Evolutionary conservation across 2,888 invertebrate genomes (phyloP), one percentile per base, ranked within the genome.

Genomic region (Hirtodrosophila duncani): DNA sequence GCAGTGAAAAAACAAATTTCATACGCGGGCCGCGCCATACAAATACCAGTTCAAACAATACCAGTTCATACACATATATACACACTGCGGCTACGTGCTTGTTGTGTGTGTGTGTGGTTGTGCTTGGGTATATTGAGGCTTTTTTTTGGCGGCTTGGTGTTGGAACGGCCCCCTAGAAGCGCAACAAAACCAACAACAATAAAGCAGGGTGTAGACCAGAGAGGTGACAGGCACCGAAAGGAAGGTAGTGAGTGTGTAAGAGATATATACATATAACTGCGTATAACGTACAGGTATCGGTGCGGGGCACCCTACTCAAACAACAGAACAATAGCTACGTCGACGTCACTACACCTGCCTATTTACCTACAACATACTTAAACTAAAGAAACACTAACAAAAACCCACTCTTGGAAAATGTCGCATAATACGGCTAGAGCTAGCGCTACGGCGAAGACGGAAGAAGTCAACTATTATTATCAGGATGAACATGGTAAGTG

Each of bases 401-500:
- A 31, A 27, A 20, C 34, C 44, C 33, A 41, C 27, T n/a, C n/a
- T n/a, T n/a, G n/a, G 57, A 82, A 83, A 68, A 84, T 84, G 83
- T 82, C 83, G 67, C 83, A 84, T 65, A 81, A 78, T 49, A 69
- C 82, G 7, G 30, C 55, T 36, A 29, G 63, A 34, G 58, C 79
- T 37, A 64, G 75, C 30, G 71, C 70, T 46, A 65, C 75, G 20
- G 63, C 81, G 41, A 77, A 83, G 67, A 69, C 83, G 67, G 82
- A 83, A 62, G 87, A 86, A 82, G 75, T 85, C 46, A 85, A 85
- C 64, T 85, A 82, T 62, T 85, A 84, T 64, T 84, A 82, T 70
- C 83, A 78, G 65, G 84, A 86, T 71, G 87, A 83, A 51, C 78
- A 85, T 74, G 87, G 86, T 86, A 72, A 85, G 85, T 80, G 26